These are phyloP conservation scores for Trogon surrucura DNA, from an alignment of 2,113 vertebrate species.

Conservation along the genomic window DNA sequence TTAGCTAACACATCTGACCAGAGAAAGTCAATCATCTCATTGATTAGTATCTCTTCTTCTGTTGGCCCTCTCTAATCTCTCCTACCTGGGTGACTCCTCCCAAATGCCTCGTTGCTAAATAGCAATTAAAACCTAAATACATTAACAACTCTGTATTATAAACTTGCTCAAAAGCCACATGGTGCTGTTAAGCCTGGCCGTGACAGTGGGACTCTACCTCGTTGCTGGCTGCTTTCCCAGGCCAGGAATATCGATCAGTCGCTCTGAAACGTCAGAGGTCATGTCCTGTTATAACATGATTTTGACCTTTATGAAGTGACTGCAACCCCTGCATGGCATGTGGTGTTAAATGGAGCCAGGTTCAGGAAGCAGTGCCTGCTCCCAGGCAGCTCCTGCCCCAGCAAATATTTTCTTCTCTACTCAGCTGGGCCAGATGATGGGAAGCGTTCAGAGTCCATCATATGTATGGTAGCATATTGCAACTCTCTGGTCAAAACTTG, in stretches of 20 bases:
- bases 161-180: background rate
- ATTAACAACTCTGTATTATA: background rate
- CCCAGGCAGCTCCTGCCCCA: background rate
- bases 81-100: background rate
- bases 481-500: accelerated
- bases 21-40: constrained; percentile 40
- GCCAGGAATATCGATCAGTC: background rate
- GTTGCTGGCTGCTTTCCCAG: background rate
- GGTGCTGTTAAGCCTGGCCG: background rate
- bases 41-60: constrained; percentile 25
- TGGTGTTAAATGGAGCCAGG: accelerated
- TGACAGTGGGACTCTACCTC: background rate
- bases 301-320: background rate
- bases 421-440: background rate
- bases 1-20: constrained; percentile 25
- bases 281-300: background rate
- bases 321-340: background rate
- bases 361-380: background rate
- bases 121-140: constrained; percentile 39
- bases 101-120: constrained; percentile 6
- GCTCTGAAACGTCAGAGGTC: background rate
- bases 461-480: accelerated
- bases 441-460: background rate
- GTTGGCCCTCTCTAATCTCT: constrained; percentile 17
- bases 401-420: background rate